These are phyloP conservation scores for Matsumurasca onukii DNA, from an alignment of 1,140 invertebrate species.

Conservation along the genomic window DNA sequence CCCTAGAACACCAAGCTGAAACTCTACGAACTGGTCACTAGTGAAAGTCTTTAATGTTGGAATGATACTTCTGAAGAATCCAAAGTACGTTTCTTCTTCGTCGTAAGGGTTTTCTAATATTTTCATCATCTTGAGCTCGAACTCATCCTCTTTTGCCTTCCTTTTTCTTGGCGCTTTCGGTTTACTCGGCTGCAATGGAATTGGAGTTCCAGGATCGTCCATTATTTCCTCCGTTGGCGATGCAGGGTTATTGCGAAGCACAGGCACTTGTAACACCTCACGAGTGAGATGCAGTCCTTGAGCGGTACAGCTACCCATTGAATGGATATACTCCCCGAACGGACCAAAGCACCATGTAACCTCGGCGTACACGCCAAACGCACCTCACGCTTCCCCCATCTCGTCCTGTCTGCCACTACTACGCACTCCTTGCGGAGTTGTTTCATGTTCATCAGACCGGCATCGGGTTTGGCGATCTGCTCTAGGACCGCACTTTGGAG, in stretches of 20 bases:
- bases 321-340: no score
- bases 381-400: no score
- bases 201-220: not conserved
- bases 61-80: constrained; percentile 34
- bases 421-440: no score
- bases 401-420: no score
- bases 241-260: not conserved
- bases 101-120: not conserved
- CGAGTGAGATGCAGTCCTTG: no score
- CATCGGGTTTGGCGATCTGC: no score
- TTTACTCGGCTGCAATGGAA: constrained; percentile 13
- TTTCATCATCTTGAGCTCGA: constrained; percentile 27
- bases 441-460: no score
- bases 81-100: constrained; percentile 32
- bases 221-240: not conserved
- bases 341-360: no score
- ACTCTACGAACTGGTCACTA: constrained; percentile 28
- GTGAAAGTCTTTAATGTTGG: constrained; percentile 30
- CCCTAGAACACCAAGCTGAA: constrained; percentile 21
- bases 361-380: no score
- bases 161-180: constrained; percentile 17
- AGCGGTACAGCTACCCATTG: no score
- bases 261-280: no score
- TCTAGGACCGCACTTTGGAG: no score
- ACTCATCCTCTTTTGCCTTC: constrained; percentile 26